Base-by-base conservation (phyloP, 53 echinoderm and acorn worm species). In the Temnopleurus reevesii region DNA sequence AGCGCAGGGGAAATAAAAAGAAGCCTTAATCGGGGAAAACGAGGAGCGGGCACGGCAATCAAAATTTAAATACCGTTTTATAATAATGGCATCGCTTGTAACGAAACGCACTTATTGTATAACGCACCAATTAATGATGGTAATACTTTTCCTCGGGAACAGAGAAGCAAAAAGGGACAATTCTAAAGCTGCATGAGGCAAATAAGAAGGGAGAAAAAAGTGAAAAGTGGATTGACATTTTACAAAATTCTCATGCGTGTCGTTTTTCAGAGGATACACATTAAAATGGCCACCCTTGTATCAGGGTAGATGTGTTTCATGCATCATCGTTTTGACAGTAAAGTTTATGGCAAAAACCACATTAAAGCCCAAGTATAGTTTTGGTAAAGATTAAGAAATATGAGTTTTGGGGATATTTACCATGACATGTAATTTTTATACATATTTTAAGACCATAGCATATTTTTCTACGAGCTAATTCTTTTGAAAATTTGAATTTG, bases 11-110 rank as follows among this genome's bases (percentile, higher is more conserved):
- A 66, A 41, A 41, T 41, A n/a, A 71, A n/a, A 71, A 71, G 41
- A 41, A 12, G 36, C 41, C 21, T 49, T 71, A 71, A 71, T 71
- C 71, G 71, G 71, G 71, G 71, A 41, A 41, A 71, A 71, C 71
- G 71, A 43, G 41, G 23, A 71, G 41, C 36, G 41, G 38, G 71
- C 71, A 71, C 71, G 71, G 21, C 71, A 30, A 71, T 71, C 71
- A 71, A 41, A 41, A 5, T 17, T 63, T 63, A 33, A 33, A 63
- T 58, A 12, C 63, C 63, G 63, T 63, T 71, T 64, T 34, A 64
- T 34, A 64, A 64, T 64, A 64, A 64, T n/a, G n/a, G 71, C 71
- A 21, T 41, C 21, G 71, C 43, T 71, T 71, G 41, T 71, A 71
- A 71, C 43, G 41, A 71, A 71, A 43, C 41, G 23, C n/a, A 71